Base-by-base conservation (phyloP, 1,140 invertebrate genomes). In the Diorhabda sublineata region DNA sequence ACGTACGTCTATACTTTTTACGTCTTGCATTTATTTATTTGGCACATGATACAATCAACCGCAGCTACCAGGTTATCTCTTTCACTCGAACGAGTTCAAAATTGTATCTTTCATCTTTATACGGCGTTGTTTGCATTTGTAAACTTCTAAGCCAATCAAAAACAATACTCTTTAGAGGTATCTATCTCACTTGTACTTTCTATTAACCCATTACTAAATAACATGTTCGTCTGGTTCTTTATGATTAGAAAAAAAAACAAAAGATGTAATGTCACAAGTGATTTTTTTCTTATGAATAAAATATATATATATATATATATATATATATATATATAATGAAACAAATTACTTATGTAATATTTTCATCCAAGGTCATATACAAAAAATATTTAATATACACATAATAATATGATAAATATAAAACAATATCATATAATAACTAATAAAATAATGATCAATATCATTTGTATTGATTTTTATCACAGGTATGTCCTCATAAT, bases 1-100 rank as follows among this genome's bases (percentile, higher is more conserved):
- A 76, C 74, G 66, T 75, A 7, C 58, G 64, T 78, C 75, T 47
- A 7, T 66, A 61, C 42, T 72, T 41, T 62, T 7, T 57, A n/a
- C 70, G 45, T 41, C 57, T 66, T 11, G 57, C 58, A 70, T 77
- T 76, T 76, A 77, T 77, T 77, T 74, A 75, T 76, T 71, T 70
- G 72, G 57, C 69, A 70, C 73, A 67, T 59, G 70, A 64, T 68
- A 66, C 71, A 70, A 75, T 56, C 41, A 62, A 44, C 42, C 47
- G 56, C 56, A 9, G n/a, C 11, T 63, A 42, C 42, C 43, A 42
- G 8, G 45, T 69, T 69, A 58, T 64, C 67, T 64, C 61, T 69
- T 64, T 69, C 67, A 69, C 67, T 69, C 61, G 42, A 58, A 69
- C 52, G 45, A 63, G 41, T 61, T 60, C 45, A 45, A 67, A 61